A percentile compares a stretch with the other conserved stretches of the same genome.
Evolutionary conservation across 2,797 vertebrate species (phyloP).

Genomic region (Melanotaenia nigrans): DNA sequence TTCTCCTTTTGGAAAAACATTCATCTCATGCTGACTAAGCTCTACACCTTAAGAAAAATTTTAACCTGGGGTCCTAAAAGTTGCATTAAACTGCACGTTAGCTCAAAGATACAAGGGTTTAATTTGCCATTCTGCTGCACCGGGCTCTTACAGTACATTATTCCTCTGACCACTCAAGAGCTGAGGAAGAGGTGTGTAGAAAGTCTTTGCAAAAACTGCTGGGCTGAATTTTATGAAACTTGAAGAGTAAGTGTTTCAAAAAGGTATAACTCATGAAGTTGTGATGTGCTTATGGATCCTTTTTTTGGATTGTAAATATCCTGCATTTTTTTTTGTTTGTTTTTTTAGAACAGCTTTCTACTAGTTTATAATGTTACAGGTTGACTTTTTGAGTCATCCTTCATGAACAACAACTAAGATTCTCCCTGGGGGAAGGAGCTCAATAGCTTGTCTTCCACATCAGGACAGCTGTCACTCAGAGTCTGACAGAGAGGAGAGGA

Average conservation of each 20-base stretch:
- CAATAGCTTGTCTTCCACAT: background rate
- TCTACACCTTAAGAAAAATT: background rate
- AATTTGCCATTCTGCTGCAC: background rate
- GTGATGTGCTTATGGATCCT: background rate
- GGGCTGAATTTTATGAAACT: background rate
- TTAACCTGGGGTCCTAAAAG: background rate
- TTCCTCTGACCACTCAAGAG: background rate
- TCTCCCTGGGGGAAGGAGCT: background rate
- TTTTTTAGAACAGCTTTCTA: background rate
- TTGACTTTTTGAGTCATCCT: background rate
- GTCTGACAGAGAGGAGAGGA: constrained; percentile 9
- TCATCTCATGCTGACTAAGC: constrained; percentile 9
- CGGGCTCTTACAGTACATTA: background rate
- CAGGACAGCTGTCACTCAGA: constrained; percentile 25
- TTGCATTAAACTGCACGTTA: too few relatives aligned
- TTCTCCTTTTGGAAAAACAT: background rate
- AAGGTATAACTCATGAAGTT: background rate
- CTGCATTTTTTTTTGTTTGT: background rate
- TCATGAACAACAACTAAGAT: background rate
- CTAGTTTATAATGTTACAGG: background rate
- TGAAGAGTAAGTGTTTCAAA: background rate
- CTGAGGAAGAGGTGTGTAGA: background rate
- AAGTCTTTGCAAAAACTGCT: background rate
- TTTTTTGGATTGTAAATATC: background rate
- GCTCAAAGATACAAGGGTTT: background rate